Base-by-base conservation (phyloP, 2,797 vertebrate species). In the Microcaecilia unicolor region DNA sequence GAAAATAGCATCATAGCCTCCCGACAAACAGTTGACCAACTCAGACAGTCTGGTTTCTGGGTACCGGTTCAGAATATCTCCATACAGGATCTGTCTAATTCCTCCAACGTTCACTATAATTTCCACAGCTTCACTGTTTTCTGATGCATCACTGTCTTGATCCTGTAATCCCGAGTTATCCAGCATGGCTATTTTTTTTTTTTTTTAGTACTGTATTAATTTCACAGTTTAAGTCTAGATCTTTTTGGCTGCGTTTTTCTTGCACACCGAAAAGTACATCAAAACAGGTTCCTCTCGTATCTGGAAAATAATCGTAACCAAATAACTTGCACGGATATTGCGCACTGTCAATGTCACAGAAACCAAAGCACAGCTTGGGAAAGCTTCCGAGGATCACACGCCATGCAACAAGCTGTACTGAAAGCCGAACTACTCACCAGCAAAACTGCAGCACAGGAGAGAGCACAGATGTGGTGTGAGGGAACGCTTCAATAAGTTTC, bases 61-160 rank as follows among this genome's bases (percentile, higher is more conserved):
- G 51, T 91, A 96, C 23, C 81, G 91, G 58, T 80, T 89, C 33
- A 98, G 61, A 10, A 88, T 74, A 31, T 92, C 89, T 37, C 83
- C 83, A 2, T 82, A 79, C n/a, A 98, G 82, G 41, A 89, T 78
- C 64, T 93, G 87, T 25, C 86, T 77, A 28, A 92, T 88, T 15
- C 95, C 95, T 35, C 94, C 95, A 1, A 98, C 88, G 61, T 98
- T 98, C 28, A 98, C 93, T 3, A 87, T 61, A 14, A 98, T 84
- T 75, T 93, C 86, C 1, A 61, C 56, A 55, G 89, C 92, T 12
- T 85, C 85, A 29, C 80, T 81, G 8, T 43, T 58, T 40, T 74
- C 74, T 17, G 70, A 70, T 22, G 61, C 64, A 11, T 64, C 84
- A 38, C 42, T 77, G 42, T 65, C 63, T 25, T 67, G 72, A 48